Evolutionary conservation across 2,888 invertebrate species (phyloP), one percentile per base, ranked within the genome.

Genomic region (Macroteleia sp.): DNA sequence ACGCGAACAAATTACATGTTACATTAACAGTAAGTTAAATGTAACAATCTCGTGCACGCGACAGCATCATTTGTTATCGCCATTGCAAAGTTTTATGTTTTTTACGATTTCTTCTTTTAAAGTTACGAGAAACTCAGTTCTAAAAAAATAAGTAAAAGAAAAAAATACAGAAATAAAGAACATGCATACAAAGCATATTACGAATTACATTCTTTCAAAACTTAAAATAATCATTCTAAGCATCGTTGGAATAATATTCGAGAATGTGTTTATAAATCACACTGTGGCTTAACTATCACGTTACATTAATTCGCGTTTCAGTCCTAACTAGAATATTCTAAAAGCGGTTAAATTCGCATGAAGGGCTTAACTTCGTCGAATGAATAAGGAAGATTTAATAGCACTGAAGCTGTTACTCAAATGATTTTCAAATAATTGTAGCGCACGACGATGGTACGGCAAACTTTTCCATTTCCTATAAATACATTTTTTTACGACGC

Each of bases 401-500:
- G 46, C 41, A 32, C 42, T 22, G 39, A 44, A 57, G 48, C 25
- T 28, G 28, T 56, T 67, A 39, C 56, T 44, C 28, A 56, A 48
- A 61, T 36, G 75, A 61, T 46, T 39, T 48, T 56, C 34, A 19
- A 76, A 70, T 64, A 67, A 28, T 59, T 57, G 48, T 50, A 22
- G 36, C 57, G 61, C 28, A 10, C 22, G 46, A 17, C 12, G 30
- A n/a, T n/a, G n/a, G n/a, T 25, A 17, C 14, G 28, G 44, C 25
- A 71, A 44, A n/a, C 59, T 64, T 54, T 50, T 44, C 59, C 70
- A 52, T 59, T 56, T 34, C 44, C 64, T 66, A 64, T 69, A 76
- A 70, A 76, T 70, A 64, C 57, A 70, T 54, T 75, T 79, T 78
- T 78, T 71, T 70, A 79, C 66, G 74, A 71, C 44, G 74, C 48